Percentiles rank a stretch among this genome's conserved stretches.
phyloP scores from a whole-genome alignment of 2,797 vertebrate species.

The Sebastiscus tertius region DNA sequence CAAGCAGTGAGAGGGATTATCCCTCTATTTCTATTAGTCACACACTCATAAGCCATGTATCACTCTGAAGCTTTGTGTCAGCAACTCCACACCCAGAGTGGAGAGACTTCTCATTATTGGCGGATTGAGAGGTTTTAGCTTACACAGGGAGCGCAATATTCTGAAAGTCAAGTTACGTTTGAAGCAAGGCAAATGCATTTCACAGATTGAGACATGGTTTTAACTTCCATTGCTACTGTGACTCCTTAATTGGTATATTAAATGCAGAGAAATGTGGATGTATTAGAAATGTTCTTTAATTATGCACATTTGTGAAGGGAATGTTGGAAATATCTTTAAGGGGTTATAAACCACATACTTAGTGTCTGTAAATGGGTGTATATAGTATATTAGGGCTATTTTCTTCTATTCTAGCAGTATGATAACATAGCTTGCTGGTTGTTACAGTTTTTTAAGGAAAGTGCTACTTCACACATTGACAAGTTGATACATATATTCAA shows the following conservation, averaged over 20 bases:
- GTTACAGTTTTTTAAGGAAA: background rate
- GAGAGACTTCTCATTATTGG: constrained; percentile 75
- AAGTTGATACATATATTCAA: background rate
- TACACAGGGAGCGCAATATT: constrained; percentile 41
- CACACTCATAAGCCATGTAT: constrained; percentile 79
- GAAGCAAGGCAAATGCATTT: constrained; percentile 50
- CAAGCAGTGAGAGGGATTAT: constrained; percentile 77
- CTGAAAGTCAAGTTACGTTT: constrained; percentile 46
- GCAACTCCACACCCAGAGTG: constrained; percentile 71
- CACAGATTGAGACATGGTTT: constrained; percentile 41
- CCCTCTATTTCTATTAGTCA: constrained; percentile 81
- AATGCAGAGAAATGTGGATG: background rate
- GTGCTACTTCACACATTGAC: background rate
- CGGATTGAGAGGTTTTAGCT: constrained; percentile 73
- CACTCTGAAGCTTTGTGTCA: constrained; percentile 80
- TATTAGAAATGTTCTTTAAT: constrained; percentile 10
- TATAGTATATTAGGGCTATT: background rate
- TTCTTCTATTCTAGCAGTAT: background rate
- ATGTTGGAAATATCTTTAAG: background rate
- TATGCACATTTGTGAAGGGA: background rate
- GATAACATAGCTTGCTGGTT: background rate
- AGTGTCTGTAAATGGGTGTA: background rate
- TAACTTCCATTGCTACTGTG: background rate
- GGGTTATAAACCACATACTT: background rate
- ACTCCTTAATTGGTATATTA: constrained; percentile 37